phyloP scores from a whole-genome alignment of 2,113 vertebrate genomes.

The Carassius carassius region DNA sequence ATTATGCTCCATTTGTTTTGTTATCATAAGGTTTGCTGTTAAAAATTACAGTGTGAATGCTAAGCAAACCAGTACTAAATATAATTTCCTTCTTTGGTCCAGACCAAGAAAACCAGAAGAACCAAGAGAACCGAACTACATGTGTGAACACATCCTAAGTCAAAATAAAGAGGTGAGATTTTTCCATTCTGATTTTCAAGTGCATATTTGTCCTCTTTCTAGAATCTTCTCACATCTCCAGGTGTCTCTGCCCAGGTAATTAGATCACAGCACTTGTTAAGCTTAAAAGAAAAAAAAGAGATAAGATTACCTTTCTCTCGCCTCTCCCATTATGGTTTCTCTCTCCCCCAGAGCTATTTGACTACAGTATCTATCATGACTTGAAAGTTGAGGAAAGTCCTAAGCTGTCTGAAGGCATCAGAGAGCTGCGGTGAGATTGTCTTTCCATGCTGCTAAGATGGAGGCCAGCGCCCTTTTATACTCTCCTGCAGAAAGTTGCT shows the following conservation, averaged over 20 bases:
- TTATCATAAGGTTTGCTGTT: too few relatives aligned
- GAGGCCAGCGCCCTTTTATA: constrained; percentile 57
- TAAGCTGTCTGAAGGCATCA: constrained; percentile 60
- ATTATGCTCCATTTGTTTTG: too few relatives aligned
- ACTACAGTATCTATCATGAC: constrained; percentile 54
- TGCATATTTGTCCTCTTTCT: constrained; percentile 4
- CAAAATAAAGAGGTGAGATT: constrained; percentile 39
- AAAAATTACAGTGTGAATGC: background rate
- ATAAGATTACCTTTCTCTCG: constrained; percentile 12
- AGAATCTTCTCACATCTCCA: constrained; percentile 43
- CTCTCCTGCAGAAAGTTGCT: constrained; percentile 50
- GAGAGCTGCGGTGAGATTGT: constrained; percentile 51
- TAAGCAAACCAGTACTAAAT: background rate
- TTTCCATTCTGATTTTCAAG: constrained; percentile 45
- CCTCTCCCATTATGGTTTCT: constrained; percentile 48
- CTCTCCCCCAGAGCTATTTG: constrained; percentile 55
- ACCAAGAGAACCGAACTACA: background rate
- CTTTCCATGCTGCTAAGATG: constrained; percentile 49
- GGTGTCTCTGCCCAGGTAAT: constrained; percentile 41
- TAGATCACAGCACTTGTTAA: constrained; percentile 48
- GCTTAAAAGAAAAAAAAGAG: constrained; percentile 29
- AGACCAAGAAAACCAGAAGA: background rate
- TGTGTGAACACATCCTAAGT: constrained; percentile 13
- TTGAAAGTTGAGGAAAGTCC: constrained; percentile 64
- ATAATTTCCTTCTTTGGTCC: background rate